Percentiles rank a stretch among this genome's conserved stretches.
Evolutionary conservation across 2,113 vertebrate genomes (phyloP).

Genomic region (Seriola rivoliana): DNA sequence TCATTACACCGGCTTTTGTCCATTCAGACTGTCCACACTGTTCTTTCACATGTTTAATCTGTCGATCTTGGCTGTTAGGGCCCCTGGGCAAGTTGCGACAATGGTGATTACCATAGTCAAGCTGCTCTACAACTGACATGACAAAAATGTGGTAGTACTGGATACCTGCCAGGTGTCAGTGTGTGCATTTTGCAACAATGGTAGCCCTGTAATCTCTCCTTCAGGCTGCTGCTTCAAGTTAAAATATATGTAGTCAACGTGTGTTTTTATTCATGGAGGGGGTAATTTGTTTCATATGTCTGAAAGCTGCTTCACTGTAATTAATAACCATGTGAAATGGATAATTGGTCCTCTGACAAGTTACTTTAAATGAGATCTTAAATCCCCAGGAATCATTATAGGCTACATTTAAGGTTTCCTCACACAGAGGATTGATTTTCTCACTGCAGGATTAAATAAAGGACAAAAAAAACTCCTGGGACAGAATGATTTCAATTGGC

Average conservation of each 20-base stretch:
- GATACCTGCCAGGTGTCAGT: conserved; percentile 27
- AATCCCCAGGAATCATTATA: not conserved
- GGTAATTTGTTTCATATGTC: not conserved
- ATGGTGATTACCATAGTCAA: conserved; percentile 9
- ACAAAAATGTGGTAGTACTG: conserved; percentile 48
- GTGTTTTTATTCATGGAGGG: not conserved
- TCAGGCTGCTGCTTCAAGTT: not conserved
- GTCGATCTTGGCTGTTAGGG: conserved; percentile 9
- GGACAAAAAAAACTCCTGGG: not conserved
- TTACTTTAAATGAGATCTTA: not conserved
- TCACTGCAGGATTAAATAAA: too few species aligned
- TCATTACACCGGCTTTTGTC: not conserved
- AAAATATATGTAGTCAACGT: not conserved
- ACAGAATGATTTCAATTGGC: not conserved
- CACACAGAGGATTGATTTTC: too few species aligned
- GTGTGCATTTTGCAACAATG: not conserved
- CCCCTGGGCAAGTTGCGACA: not conserved
- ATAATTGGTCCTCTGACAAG: not conserved
- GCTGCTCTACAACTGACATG: conserved; percentile 8
- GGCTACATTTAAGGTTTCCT: not conserved
- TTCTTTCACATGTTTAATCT: conserved; percentile 5
- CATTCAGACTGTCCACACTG: not conserved
- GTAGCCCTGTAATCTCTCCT: not conserved
- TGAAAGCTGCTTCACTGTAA: not conserved
- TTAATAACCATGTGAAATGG: conserved; percentile 1